Percentiles rank a stretch among this genome's conserved stretches.
These are phyloP conservation scores for Pemphigus obesinymphae DNA, from an alignment of 1,140 invertebrate species.

Conservation along the genomic window DNA sequence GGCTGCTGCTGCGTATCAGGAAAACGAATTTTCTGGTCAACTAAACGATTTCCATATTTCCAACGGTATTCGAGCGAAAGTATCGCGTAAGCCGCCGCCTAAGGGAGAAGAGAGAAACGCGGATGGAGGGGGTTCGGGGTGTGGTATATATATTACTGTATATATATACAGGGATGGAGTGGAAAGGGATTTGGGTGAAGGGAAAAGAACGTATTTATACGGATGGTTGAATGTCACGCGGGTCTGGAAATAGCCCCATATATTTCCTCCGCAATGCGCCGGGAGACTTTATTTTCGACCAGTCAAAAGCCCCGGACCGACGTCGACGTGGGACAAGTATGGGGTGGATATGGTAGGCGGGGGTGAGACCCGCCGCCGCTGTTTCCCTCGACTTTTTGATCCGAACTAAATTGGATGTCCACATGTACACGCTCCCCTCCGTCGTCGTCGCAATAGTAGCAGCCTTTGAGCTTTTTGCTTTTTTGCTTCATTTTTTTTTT, in stretches of 20 bases:
- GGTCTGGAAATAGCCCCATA: conserved; percentile 41
- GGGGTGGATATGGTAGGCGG: neutral
- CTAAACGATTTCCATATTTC: conserved; percentile 41
- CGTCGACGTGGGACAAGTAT: neutral
- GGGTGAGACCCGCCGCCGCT: neutral
- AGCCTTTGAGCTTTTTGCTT: conserved; percentile 35
- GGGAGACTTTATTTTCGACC: conserved; percentile 42
- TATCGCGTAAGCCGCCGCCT: conserved; percentile 19
- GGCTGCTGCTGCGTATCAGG: neutral
- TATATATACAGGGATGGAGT: neutral
- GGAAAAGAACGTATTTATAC: conserved; percentile 40
- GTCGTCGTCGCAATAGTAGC: neutral
- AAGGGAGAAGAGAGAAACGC: neutral
- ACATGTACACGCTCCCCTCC: conserved; percentile 17
- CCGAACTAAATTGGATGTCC: conserved; percentile 41
- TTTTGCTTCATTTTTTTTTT: neutral
- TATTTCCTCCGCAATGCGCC: conserved; percentile 41
- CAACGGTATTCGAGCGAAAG: conserved; percentile 30
- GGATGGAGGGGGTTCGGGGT: neutral
- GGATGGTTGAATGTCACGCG: conserved; percentile 42
- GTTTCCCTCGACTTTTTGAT: conserved; percentile 36
- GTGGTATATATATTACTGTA: neutral
- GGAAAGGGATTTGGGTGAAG: neutral
- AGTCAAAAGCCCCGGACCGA: conserved; percentile 36
- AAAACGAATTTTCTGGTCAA: conserved; percentile 40